Evolutionary conservation across 37 sponge, comb jelly and placozoan genomes (phyloP).

Genomic region (Ephydatia muelleri): DNA sequence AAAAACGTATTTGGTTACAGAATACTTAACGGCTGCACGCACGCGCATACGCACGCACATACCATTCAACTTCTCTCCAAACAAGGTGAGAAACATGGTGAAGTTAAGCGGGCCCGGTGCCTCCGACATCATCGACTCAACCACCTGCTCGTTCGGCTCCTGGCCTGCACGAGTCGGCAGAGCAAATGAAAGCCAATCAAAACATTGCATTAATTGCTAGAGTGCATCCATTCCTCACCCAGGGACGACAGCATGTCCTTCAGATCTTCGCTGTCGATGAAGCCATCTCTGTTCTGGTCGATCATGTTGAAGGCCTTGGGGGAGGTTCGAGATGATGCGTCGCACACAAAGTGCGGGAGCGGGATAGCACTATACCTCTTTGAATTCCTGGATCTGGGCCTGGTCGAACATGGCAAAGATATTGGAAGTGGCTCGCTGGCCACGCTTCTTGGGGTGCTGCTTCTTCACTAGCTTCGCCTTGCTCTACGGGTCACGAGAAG

Average conservation of each 20-base stretch:
- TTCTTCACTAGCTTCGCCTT: conserved; percentile 76
- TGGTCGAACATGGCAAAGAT: conserved; percentile 99
- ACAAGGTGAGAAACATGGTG: conserved; percentile 99
- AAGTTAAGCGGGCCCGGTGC: conserved; percentile 98
- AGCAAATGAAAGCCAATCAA: not conserved
- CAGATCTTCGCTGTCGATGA: conserved; percentile 91
- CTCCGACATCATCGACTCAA: conserved; percentile 93
- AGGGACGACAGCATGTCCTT: conserved; percentile 95
- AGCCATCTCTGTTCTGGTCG: conserved; percentile 95
- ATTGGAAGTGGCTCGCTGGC: conserved; percentile 97
- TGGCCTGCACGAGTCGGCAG: conserved; percentile 61
- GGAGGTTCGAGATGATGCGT: not conserved
- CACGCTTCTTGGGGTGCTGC: conserved; percentile 94
- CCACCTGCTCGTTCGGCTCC: conserved; percentile 82
- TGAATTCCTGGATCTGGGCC: conserved; percentile 99
- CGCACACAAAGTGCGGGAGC: not conserved
- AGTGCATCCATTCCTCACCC: conserved; percentile 46
- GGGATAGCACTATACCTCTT: conserved; percentile 67
- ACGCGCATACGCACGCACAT: not conserved
- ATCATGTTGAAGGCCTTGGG: conserved; percentile 98
- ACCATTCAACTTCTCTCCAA: conserved; percentile 98
- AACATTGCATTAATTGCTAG: not conserved
- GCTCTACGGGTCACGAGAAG: conserved; percentile 39
- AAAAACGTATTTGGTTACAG: no score
- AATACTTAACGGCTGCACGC: no score